phyloP scores from a whole-genome alignment of 2,888 invertebrate species.

The Melinaea marsaeus region DNA sequence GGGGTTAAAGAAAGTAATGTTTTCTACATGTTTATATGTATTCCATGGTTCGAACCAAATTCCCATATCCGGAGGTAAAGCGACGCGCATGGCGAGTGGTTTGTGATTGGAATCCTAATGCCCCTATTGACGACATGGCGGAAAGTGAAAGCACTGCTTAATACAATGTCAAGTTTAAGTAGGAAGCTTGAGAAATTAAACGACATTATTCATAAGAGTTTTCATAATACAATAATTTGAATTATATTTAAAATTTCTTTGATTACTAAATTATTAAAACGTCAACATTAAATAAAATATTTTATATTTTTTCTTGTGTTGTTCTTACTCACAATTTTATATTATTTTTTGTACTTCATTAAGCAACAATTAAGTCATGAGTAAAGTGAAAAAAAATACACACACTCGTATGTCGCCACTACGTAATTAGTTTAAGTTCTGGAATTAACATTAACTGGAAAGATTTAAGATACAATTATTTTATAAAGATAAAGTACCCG shows the following conservation, averaged over 20 bases:
- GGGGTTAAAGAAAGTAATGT: slow-evolving; percentile 15
- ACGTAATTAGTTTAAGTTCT: slow-evolving; percentile 1
- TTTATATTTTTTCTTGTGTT: not conserved
- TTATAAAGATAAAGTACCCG: too few species aligned
- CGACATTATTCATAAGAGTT: not conserved
- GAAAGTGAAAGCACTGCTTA: slow-evolving; percentile 19
- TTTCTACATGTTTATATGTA: slow-evolving; percentile 19
- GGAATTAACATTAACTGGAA: too few species aligned
- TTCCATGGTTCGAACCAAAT: slow-evolving; percentile 23
- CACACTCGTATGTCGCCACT: not conserved
- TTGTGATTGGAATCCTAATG: slow-evolving; percentile 19
- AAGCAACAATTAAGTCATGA: not conserved
- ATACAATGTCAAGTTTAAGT: slow-evolving; percentile 2
- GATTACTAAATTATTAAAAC: too few species aligned
- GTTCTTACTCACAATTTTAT: not conserved
- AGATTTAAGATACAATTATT: too few species aligned
- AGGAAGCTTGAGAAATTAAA: not conserved
- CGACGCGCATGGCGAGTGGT: slow-evolving; percentile 14
- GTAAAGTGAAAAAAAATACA: not conserved
- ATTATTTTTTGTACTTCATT: not conserved
- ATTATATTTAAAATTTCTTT: not conserved
- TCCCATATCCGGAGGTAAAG: slow-evolving; percentile 26
- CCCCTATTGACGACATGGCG: slow-evolving; percentile 7
- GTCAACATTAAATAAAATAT: too few species aligned
- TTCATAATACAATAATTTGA: not conserved